These are phyloP conservation scores for Lottia scabra DNA, from an alignment of 2,888 invertebrate species.

Conservation along the genomic window DNA sequence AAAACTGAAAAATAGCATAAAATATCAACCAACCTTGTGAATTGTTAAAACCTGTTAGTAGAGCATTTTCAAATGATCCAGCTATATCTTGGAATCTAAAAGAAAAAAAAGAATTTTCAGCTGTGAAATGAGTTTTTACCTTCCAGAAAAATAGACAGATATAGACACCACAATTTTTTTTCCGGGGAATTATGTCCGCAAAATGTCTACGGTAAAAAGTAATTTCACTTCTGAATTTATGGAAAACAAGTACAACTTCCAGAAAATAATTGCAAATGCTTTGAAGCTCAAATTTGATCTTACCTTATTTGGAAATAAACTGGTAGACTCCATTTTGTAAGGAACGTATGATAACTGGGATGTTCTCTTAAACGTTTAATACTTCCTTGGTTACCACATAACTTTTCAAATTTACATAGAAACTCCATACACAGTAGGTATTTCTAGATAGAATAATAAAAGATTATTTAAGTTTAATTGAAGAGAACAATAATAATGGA, in stretches of 20 bases:
- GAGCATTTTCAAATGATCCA: conserved; percentile 74
- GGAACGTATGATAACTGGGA: conserved; percentile 81
- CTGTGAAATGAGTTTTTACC: too few species aligned
- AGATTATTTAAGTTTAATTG: not conserved
- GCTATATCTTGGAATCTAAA: conserved; percentile 91
- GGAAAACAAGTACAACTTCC: too few species aligned
- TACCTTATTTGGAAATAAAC: conserved; percentile 93
- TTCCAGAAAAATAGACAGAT: too few species aligned
- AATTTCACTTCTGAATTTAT: too few species aligned
- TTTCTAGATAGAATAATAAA: conserved; percentile 70
- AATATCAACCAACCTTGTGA: conserved; percentile 49
- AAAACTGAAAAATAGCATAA: too few species aligned
- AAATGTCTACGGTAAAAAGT: too few species aligned
- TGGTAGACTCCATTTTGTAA: conserved; percentile 91
- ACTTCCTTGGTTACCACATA: conserved; percentile 75
- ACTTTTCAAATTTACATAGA: conserved; percentile 78
- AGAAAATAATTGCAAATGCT: too few species aligned
- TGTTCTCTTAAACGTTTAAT: conserved; percentile 76
- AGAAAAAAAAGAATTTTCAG: too few species aligned
- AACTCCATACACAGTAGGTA: conserved; percentile 85
- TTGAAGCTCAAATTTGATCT: not conserved
- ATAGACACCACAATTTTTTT: too few species aligned
- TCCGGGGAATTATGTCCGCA: too few species aligned
- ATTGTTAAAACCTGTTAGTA: conserved; percentile 65
- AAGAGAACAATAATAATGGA: not conserved